These are phyloP conservation scores for Diplazon laetatorius DNA, from an alignment of 2,888 invertebrate species.

Conservation along the genomic window DNA sequence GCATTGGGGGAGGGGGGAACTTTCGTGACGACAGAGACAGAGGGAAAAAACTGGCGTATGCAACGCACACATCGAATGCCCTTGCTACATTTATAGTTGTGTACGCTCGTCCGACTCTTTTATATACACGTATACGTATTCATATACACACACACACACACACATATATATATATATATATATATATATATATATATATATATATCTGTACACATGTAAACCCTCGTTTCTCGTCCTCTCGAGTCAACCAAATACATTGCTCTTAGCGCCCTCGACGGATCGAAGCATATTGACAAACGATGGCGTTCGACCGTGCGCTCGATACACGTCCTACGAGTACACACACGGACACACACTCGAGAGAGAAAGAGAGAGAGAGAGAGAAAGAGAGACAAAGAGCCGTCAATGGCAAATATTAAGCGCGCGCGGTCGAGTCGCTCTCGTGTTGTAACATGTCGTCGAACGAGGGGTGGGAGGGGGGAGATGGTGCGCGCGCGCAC, in stretches of 20 bases:
- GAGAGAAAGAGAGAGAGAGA: conserved; percentile 56
- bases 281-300: conserved; percentile 79
- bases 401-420: conserved; percentile 67
- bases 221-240: conserved; percentile 33
- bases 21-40: conserved; percentile 22
- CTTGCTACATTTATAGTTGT: conserved; percentile 32
- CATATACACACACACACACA: no score
- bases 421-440: conserved; percentile 56
- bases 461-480: no score
- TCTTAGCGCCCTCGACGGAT: conserved; percentile 73
- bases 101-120: conserved; percentile 3
- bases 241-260: conserved; percentile 63
- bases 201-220: no score
- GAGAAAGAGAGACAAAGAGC: conserved; percentile 52
- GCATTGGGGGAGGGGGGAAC: no score
- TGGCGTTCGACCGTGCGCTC: conserved; percentile 74
- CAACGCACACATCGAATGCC: conserved; percentile 24
- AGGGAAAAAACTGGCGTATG: conserved; percentile 33
- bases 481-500: no score
- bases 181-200: no score
- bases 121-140: neutral
- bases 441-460: conserved; percentile 44
- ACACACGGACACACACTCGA: conserved; percentile 50
- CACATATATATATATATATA: no score
- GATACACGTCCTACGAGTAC: conserved; percentile 72